phyloP scores from a whole-genome alignment of 37 sponge, comb jelly and placozoan genomes.

The Chondrosia reniformis region DNA sequence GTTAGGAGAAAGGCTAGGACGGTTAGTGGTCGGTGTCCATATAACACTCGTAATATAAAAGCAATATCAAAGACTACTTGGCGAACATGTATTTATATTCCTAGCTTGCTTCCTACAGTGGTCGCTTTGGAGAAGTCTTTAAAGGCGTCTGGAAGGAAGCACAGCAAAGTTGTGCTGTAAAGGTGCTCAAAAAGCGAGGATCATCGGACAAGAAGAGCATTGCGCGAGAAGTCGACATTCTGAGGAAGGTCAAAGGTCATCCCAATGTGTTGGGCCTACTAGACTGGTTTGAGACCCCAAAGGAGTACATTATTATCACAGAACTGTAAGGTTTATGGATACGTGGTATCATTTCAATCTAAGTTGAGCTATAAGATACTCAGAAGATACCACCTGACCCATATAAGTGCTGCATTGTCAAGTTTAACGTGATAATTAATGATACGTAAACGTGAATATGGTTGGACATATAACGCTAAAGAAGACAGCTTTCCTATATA shows the following conservation, averaged over 20 bases:
- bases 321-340: constrained; percentile 93
- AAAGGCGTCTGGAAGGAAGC: constrained; percentile 16
- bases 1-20: background rate
- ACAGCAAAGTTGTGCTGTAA: constrained; percentile 32
- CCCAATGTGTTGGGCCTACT: constrained; percentile 27
- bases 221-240: constrained; percentile 53
- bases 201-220: constrained; percentile 52
- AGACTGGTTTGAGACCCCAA: constrained; percentile 34
- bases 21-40: background rate
- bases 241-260: constrained; percentile 53
- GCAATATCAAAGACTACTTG: background rate
- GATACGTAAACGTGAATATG: too few species aligned
- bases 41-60: background rate
- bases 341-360: too few species aligned
- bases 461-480: too few species aligned
- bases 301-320: constrained; percentile 51
- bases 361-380: too few species aligned
- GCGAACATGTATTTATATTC: too few species aligned
- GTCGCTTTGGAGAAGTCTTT: constrained; percentile 71
- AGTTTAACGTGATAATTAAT: too few species aligned
- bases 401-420: too few species aligned
- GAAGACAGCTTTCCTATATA: too few species aligned
- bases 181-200: constrained; percentile 45
- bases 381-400: too few species aligned
- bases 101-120: constrained; percentile 38